Evolutionary conservation across 2,113 vertebrate species (phyloP).

Genomic region (Nicator chloris): DNA sequence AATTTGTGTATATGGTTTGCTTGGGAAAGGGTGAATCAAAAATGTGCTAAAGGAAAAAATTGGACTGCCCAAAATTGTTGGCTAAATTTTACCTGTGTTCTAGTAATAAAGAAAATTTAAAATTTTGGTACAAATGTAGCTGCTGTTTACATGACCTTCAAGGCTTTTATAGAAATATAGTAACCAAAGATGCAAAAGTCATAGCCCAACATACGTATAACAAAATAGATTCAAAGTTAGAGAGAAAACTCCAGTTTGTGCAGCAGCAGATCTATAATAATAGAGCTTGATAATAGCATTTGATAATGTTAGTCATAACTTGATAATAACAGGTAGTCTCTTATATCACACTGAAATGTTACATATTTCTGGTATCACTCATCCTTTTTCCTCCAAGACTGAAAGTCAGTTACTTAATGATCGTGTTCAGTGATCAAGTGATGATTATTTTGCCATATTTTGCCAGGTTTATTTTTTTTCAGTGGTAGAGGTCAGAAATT

Average conservation of each 20-base stretch:
- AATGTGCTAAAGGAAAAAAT: neutral
- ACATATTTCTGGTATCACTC: neutral
- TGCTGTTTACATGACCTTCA: neutral
- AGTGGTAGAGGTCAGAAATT: neutral
- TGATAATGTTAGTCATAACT: neutral
- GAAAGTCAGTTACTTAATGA: neutral
- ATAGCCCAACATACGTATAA: neutral
- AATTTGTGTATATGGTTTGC: neutral
- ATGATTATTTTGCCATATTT: neutral
- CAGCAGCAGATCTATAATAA: neutral
- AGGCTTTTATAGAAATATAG: neutral
- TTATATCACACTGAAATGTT: neutral
- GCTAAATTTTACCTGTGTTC: neutral
- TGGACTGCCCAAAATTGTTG: neutral
- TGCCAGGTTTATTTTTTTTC: neutral
- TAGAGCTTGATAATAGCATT: neutral
- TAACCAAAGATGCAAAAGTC: neutral
- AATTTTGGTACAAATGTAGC: neutral
- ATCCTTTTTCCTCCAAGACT: neutral
- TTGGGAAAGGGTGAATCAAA: neutral
- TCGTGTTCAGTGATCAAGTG: neutral
- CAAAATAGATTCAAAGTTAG: neutral
- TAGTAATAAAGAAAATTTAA: neutral
- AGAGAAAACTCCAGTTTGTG: neutral
- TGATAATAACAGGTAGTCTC: neutral